A percentile compares a stretch with the other conserved stretches of the same genome.
Conservation (phyloP, 2,888 invertebrate species). For the Synanthedon formicaeformis region DNA sequence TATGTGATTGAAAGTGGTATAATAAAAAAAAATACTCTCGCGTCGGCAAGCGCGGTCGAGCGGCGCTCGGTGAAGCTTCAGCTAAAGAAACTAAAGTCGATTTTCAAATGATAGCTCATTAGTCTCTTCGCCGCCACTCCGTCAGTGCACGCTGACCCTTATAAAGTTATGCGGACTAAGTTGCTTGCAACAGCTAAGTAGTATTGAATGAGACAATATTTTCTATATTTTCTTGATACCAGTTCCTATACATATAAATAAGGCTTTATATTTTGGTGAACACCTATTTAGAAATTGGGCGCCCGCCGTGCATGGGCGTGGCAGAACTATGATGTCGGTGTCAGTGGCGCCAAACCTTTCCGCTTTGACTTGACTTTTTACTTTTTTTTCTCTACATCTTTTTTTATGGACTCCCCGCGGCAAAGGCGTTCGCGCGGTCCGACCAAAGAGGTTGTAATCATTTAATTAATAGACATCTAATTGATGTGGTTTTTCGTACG, state of each 20-base stretch:
- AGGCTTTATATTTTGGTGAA: too few species aligned
- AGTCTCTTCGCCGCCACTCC: too few species aligned
- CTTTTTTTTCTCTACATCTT: slow-evolving; percentile 8
- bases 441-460: slow-evolving; percentile 13
- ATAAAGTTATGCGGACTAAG: too few species aligned
- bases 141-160: too few species aligned
- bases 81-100: too few species aligned
- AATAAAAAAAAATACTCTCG: too few species aligned
- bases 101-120: too few species aligned
- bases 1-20: too few species aligned
- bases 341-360: slow-evolving; percentile 15
- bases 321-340: slow-evolving; percentile 8
- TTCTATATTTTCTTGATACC: not conserved
- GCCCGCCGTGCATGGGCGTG: slow-evolving; percentile 5
- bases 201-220: too few species aligned
- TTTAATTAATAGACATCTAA: slow-evolving; percentile 16
- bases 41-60: too few species aligned
- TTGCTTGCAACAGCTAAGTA: too few species aligned
- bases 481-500: not conserved
- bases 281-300: slow-evolving; percentile 1
- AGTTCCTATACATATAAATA: not conserved
- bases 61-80: too few species aligned
- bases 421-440: slow-evolving; percentile 17
- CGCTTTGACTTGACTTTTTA: slow-evolving; percentile 14
- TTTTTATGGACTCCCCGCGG: slow-evolving; percentile 18